These are phyloP conservation scores for Bungarus multicinctus DNA, from an alignment of 2,113 vertebrate species.

Conservation along the genomic window DNA sequence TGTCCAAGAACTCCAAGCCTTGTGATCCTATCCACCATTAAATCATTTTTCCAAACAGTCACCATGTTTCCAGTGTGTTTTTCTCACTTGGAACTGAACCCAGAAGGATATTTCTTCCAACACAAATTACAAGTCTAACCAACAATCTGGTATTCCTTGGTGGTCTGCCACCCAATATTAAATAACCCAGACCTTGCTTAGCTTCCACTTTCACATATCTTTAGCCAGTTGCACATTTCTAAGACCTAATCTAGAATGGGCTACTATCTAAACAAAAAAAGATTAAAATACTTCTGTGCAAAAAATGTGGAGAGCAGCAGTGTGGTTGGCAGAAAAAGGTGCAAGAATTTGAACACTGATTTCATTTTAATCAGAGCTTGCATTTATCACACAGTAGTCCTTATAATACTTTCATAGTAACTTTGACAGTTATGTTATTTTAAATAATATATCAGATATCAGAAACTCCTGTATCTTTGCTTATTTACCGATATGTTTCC, in stretches of 20 bases:
- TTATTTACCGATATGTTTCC: neutral
- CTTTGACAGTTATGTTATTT: neutral
- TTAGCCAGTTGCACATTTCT: neutral
- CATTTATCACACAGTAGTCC: neutral
- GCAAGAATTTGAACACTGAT: neutral
- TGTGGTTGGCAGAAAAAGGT: neutral
- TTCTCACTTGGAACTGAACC: too few species aligned
- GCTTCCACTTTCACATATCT: neutral
- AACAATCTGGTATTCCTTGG: neutral
- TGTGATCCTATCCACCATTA: too few species aligned
- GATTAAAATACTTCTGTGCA: neutral
- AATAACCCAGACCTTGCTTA: neutral
- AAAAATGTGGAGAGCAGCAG: neutral
- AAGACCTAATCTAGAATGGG: neutral
- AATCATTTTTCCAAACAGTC: too few species aligned
- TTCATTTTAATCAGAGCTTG: neutral
- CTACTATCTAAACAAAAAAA: neutral
- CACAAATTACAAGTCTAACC: neutral
- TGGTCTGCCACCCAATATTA: neutral
- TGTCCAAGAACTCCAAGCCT: too few species aligned
- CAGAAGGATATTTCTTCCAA: too few species aligned
- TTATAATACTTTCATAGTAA: neutral
- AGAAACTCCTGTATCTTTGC: neutral
- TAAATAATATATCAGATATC: neutral
- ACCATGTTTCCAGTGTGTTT: too few species aligned